A percentile compares a stretch with the other conserved stretches of the same genome.
Evolutionary conservation across 2,113 vertebrate genomes (phyloP).

Genomic region (Phasianus colchicus): DNA sequence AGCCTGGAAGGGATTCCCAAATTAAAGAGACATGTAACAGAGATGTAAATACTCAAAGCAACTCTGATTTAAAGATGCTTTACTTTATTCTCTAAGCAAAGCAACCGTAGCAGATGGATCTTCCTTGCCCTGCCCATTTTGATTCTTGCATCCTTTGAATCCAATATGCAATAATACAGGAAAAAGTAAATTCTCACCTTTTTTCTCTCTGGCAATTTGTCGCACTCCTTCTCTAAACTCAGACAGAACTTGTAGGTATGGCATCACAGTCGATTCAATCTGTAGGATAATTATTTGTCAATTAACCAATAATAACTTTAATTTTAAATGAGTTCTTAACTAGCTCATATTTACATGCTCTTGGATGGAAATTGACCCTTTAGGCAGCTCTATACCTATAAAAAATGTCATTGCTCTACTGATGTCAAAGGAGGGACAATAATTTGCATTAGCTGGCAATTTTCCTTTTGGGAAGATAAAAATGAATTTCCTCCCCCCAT

Average conservation of each 20-base stretch:
- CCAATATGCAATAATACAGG: not conserved
- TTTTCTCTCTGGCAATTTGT: constrained; percentile 89
- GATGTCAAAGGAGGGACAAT: not conserved
- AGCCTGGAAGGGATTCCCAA: not conserved
- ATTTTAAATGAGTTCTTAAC: not conserved
- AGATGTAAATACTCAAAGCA: not conserved
- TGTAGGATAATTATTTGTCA: constrained; percentile 60
- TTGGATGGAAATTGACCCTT: not conserved
- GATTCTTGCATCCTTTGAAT: fast-evolving
- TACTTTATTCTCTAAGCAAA: not conserved
- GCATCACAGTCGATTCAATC: constrained; percentile 93
- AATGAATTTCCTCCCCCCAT: not conserved
- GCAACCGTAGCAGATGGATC: not conserved
- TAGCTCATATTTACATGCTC: not conserved
- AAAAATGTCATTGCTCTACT: not conserved
- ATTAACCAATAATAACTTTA: not conserved
- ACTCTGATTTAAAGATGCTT: not conserved
- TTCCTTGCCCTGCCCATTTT: not conserved
- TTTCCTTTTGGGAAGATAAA: not conserved
- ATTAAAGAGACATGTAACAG: not conserved
- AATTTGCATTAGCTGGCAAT: not conserved
- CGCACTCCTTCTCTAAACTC: constrained; percentile 92
- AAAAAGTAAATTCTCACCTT: constrained; percentile 79
- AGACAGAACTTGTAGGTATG: constrained; percentile 90
- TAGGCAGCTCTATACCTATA: not conserved